Conservation (phyloP, 2,797 vertebrate species). For the Arnoldichthys spilopterus region DNA sequence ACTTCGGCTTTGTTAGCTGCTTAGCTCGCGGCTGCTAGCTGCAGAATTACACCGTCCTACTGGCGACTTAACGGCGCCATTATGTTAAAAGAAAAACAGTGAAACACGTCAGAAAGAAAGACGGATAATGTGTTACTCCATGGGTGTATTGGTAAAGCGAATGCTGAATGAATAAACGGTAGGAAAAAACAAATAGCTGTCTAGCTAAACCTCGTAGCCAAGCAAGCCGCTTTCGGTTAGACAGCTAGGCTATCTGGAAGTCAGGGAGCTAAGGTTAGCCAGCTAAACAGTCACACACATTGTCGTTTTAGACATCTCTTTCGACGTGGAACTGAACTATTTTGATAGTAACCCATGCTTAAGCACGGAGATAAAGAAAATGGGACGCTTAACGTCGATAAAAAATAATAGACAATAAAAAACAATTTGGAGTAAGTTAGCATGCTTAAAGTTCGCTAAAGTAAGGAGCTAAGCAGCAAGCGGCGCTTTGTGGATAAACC, state of each 20-base stretch:
- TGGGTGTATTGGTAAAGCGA: neutral
- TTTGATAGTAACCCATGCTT: neutral
- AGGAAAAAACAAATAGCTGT: neutral
- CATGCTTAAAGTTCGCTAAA: neutral
- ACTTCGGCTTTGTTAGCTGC: slow-evolving; percentile 49
- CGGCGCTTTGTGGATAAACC: neutral
- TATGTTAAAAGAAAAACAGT: neutral
- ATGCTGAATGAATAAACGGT: neutral
- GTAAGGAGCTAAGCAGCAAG: neutral
- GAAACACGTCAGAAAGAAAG: neutral
- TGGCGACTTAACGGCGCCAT: neutral
- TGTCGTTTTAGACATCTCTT: too few relatives aligned
- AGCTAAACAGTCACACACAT: too few relatives aligned
- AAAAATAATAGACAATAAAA: neutral
- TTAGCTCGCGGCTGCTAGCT: slow-evolving; percentile 25
- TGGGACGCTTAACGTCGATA: neutral
- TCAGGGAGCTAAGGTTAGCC: neutral
- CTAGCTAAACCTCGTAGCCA: neutral
- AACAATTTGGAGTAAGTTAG: neutral
- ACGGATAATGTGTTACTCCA: neutral
- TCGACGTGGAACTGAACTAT: too few relatives aligned
- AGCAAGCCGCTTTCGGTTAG: too few relatives aligned
- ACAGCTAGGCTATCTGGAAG: too few relatives aligned
- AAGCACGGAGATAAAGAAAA: neutral
- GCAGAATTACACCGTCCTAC: neutral